A percentile compares a stretch with the other conserved stretches of the same genome.
phyloP scores from a whole-genome alignment of 2,797 vertebrate species.

The Molothrus aeneus region DNA sequence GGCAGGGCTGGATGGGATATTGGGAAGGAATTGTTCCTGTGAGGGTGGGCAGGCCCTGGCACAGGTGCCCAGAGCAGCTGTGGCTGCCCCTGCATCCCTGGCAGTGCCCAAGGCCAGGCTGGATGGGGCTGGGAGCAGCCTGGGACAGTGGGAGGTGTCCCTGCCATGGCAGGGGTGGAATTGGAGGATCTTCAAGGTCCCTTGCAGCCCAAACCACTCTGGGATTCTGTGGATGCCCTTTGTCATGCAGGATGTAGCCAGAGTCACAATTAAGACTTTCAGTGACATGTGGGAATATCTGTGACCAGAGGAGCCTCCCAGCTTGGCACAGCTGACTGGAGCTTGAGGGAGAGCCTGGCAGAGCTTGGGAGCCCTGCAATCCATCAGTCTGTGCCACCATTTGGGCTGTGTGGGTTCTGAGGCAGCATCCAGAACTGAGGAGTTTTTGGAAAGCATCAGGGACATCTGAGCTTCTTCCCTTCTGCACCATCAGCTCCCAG shows the following conservation, averaged over 20 bases:
- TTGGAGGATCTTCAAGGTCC: neutral
- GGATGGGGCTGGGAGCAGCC: accelerated
- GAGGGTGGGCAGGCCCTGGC: accelerated
- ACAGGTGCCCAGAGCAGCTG: neutral
- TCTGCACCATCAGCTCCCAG: neutral
- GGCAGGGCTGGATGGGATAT: accelerated
- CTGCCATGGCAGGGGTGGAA: neutral
- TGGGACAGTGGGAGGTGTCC: neutral
- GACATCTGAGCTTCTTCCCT: neutral
- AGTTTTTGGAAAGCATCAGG: neutral
- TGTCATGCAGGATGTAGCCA: neutral
- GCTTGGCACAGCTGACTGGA: neutral
- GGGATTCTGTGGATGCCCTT: neutral
- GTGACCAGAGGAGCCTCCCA: neutral
- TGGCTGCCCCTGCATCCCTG: neutral
- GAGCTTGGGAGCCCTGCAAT: neutral
- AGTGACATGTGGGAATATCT: neutral
- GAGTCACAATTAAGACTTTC: neutral
- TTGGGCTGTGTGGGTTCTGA: neutral
- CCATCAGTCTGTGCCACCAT: neutral
- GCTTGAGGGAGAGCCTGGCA: neutral
- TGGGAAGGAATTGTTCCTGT: accelerated
- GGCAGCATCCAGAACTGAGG: neutral
- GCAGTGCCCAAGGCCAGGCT: accelerated
- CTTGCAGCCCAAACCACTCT: neutral